phyloP scores from a whole-genome alignment of 2,113 vertebrate genomes.

The Isichthys henryi region DNA sequence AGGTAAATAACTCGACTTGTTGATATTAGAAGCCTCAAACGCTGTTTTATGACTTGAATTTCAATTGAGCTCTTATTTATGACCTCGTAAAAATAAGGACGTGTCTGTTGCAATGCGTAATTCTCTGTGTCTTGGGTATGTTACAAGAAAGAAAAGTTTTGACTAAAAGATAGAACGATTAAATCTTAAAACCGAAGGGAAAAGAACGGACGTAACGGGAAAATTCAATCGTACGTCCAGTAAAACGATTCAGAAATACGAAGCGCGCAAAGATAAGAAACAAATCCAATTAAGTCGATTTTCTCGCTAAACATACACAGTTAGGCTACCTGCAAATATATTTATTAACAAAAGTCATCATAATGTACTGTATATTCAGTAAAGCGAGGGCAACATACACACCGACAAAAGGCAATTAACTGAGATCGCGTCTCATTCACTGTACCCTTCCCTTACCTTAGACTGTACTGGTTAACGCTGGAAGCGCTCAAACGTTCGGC shows the following conservation, averaged over 20 bases:
- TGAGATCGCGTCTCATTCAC: background rate
- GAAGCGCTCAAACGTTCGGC: background rate
- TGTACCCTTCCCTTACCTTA: background rate
- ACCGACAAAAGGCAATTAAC: constrained; percentile 12
- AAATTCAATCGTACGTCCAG: background rate
- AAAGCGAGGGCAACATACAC: background rate
- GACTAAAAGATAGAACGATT: background rate
- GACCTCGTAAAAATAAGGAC: constrained; percentile 24
- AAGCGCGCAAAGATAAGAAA: background rate
- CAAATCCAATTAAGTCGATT: background rate
- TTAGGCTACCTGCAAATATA: background rate
- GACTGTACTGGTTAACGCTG: background rate
- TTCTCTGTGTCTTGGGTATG: constrained; percentile 33
- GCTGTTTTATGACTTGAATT: constrained; percentile 39
- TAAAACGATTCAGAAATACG: background rate
- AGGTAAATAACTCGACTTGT: background rate
- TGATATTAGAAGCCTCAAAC: constrained; percentile 10
- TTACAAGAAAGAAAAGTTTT: constrained; percentile 36
- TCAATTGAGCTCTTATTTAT: constrained; percentile 43
- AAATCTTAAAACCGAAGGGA: background rate
- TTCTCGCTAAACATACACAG: background rate
- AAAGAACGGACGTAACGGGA: background rate
- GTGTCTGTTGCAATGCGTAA: background rate
- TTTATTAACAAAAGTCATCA: constrained; percentile 3
- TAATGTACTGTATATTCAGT: background rate